phyloP scores from a whole-genome alignment of 2,113 vertebrate species.

The Sakesphorus luctuosus region DNA sequence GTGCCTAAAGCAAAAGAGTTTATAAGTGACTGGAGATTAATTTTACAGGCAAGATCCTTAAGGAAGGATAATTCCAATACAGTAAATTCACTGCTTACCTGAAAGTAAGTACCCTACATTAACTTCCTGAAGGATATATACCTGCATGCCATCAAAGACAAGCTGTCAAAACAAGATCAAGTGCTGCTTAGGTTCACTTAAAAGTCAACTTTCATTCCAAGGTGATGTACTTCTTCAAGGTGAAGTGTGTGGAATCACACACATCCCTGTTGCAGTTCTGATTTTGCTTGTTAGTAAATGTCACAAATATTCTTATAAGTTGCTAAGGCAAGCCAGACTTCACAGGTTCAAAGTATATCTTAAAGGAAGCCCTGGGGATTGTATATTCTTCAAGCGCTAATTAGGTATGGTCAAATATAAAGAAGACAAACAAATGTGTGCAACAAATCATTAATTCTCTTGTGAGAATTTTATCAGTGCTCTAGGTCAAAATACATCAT shows the following conservation, averaged over 20 bases:
- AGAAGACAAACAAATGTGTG: neutral
- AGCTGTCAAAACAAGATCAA: constrained; percentile 63
- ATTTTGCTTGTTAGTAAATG: constrained; percentile 21
- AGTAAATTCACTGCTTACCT: constrained; percentile 34
- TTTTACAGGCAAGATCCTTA: constrained; percentile 15
- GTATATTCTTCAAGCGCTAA: neutral
- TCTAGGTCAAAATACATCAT: neutral
- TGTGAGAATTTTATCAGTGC: neutral
- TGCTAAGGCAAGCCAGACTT: neutral
- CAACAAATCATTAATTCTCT: neutral
- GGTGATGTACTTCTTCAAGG: constrained; percentile 14
- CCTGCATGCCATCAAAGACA: neutral
- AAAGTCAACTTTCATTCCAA: constrained; percentile 44
- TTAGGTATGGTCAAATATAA: neutral
- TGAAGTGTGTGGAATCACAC: constrained; percentile 19
- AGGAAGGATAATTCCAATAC: constrained; percentile 39
- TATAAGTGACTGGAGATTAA: constrained; percentile 30
- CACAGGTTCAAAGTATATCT: neutral
- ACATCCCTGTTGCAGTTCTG: neutral
- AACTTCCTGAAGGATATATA: constrained; percentile 33
- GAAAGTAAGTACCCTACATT: constrained; percentile 32
- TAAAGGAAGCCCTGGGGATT: neutral
- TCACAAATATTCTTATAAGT: neutral
- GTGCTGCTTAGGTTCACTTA: constrained; percentile 55
- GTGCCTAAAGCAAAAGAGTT: constrained; percentile 39